Evolutionary conservation across 92 coral and sea anemone genomes (phyloP).

Genomic region (Porites evermanni): DNA sequence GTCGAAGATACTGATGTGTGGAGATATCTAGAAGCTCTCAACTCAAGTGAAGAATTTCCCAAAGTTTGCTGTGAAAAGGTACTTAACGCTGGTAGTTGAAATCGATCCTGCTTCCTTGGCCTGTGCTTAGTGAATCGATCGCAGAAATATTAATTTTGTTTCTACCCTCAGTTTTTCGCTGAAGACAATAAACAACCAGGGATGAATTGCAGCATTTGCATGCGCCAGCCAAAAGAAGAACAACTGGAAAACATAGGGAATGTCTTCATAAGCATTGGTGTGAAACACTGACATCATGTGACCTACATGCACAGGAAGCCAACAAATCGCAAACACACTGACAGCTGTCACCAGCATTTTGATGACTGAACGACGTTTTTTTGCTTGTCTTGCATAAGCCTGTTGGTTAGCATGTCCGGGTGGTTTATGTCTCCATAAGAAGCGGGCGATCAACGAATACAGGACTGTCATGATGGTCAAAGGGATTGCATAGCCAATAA

Average conservation of each 20-base stretch:
- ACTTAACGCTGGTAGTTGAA: conserved; percentile 1
- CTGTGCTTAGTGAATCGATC: background rate
- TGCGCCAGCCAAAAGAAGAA: conserved; percentile 22
- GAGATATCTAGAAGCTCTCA: conserved; percentile 29
- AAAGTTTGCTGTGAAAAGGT: conserved; percentile 34
- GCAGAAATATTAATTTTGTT: background rate
- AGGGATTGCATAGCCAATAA: background rate
- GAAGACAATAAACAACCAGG: conserved; percentile 28
- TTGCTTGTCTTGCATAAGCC: conserved; percentile 16
- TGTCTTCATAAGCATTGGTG: background rate
- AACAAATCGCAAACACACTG: conserved; percentile 61
- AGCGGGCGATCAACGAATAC: conserved; percentile 53
- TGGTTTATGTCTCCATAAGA: conserved; percentile 49
- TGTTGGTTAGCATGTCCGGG: conserved; percentile 29
- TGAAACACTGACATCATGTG: conserved; percentile 6
- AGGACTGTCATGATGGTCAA: conserved; percentile 45
- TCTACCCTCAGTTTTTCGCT: conserved; percentile 24
- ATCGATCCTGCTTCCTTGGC: background rate
- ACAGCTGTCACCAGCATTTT: conserved; percentile 69
- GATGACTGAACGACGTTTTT: conserved; percentile 48
- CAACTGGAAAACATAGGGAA: background rate
- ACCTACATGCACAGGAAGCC: conserved; percentile 71
- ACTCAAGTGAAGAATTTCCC: conserved; percentile 5
- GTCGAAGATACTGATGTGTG: conserved; percentile 27
- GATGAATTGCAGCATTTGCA: conserved; percentile 35